phyloP scores from a whole-genome alignment of 2,888 invertebrate genomes.

The Dynastes tityus region DNA sequence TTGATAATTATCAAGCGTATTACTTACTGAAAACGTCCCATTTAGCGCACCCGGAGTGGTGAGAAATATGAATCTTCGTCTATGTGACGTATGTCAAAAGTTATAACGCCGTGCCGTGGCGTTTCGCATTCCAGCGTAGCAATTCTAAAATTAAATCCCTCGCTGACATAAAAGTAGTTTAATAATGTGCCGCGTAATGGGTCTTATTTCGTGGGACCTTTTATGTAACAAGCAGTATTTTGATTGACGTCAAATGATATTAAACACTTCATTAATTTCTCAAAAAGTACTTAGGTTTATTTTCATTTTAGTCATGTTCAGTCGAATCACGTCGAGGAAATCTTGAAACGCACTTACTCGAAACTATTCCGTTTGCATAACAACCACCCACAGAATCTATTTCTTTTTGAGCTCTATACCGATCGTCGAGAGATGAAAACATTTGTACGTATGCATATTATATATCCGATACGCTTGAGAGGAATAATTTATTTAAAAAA shows the following conservation, averaged over 20 bases:
- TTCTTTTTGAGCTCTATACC: slow-evolving; percentile 16
- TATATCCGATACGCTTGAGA: slow-evolving; percentile 7
- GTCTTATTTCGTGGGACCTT: slow-evolving; percentile 6
- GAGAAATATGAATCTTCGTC: too few species aligned
- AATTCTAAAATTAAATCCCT: neutral
- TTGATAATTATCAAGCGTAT: too few species aligned
- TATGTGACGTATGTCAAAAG: too few species aligned
- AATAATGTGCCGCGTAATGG: neutral
- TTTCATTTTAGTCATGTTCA: slow-evolving; percentile 38
- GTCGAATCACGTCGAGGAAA: neutral
- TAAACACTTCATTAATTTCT: slow-evolving; percentile 32
- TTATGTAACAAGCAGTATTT: neutral
- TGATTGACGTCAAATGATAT: slow-evolving; percentile 38
- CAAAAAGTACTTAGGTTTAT: slow-evolving; percentile 36
- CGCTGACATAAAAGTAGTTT: neutral
- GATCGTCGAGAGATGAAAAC: neutral
- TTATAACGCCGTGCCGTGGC: too few species aligned
- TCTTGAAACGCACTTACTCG: slow-evolving; percentile 3
- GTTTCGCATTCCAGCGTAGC: neutral
- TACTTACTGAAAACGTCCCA: too few species aligned
- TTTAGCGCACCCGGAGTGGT: too few species aligned
- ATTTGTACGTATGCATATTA: neutral
- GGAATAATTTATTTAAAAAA: slow-evolving; percentile 14
- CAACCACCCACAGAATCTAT: slow-evolving; percentile 36
- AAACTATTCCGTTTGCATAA: slow-evolving; percentile 21